These are phyloP conservation scores for Nomada flava DNA, from an alignment of 2,888 invertebrate species.

Conservation along the genomic window DNA sequence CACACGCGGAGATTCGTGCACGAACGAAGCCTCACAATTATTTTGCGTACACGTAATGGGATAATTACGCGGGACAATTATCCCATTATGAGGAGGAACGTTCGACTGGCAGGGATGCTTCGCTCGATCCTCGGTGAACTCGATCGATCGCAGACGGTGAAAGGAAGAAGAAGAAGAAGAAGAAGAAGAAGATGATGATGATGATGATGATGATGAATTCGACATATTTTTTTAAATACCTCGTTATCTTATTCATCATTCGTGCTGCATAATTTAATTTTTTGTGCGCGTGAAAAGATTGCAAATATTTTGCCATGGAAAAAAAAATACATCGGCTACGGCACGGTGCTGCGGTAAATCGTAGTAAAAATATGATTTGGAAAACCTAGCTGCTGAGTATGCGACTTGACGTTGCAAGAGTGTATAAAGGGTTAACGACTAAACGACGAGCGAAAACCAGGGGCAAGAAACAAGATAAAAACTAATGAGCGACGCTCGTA, in stretches of 20 bases:
- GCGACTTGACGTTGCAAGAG: too few species aligned
- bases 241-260: too few species aligned
- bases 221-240: too few species aligned
- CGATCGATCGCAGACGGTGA: not conserved
- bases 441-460: slow-evolving; percentile 15
- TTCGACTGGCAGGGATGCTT: not conserved
- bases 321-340: too few species aligned
- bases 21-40: not conserved
- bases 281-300: too few species aligned
- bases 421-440: not conserved
- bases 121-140: not conserved
- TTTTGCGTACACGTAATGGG: slow-evolving; percentile 8
- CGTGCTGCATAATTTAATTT: too few species aligned
- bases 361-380: too few species aligned
- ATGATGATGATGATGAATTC: too few species aligned
- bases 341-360: too few species aligned
- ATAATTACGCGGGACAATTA: not conserved
- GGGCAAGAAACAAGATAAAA: slow-evolving; percentile 24
- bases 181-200: too few species aligned
- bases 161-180: not conserved
- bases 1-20: not conserved
- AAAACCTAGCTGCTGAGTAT: too few species aligned
- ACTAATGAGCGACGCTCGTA: not conserved
- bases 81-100: not conserved
- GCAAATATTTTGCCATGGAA: too few species aligned